Conservation (phyloP, 2,797 vertebrate genomes). For the Staurois parvus region DNA sequence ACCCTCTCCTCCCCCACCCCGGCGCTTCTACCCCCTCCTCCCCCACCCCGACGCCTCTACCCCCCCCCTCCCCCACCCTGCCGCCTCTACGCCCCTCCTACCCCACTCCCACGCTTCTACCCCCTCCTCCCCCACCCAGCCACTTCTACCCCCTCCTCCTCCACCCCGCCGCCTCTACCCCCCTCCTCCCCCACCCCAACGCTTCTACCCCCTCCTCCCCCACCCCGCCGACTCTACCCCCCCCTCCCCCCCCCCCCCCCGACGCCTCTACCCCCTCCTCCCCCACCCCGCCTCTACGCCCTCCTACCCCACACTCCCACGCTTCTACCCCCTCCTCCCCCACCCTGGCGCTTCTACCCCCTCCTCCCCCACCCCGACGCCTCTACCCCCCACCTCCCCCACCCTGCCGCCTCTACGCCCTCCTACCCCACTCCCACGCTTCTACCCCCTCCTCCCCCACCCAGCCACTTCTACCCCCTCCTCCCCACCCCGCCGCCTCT, state of each 20-base stretch:
- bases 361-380: neutral
- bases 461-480: neutral
- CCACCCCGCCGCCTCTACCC: neutral
- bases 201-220: neutral
- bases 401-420: neutral
- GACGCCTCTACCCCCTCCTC: neutral
- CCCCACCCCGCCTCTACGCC: neutral
- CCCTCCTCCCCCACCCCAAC: no score
- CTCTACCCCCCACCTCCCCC: no score
- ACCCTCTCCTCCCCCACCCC: no score
- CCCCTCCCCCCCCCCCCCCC: no score
- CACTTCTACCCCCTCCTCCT: neutral
- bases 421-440: neutral
- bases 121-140: no score
- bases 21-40: neutral
- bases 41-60: neutral
- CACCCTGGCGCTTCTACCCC: neutral
- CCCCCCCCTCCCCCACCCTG: no score
- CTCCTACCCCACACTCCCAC: no score
- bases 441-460: no score
- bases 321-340: neutral
- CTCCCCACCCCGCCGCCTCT: neutral
- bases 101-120: neutral
- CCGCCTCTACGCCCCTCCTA: neutral
- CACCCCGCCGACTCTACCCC: neutral